These are phyloP conservation scores for Enteromius fasciolatus DNA, from an alignment of 2,797 vertebrate species.

Conservation along the genomic window DNA sequence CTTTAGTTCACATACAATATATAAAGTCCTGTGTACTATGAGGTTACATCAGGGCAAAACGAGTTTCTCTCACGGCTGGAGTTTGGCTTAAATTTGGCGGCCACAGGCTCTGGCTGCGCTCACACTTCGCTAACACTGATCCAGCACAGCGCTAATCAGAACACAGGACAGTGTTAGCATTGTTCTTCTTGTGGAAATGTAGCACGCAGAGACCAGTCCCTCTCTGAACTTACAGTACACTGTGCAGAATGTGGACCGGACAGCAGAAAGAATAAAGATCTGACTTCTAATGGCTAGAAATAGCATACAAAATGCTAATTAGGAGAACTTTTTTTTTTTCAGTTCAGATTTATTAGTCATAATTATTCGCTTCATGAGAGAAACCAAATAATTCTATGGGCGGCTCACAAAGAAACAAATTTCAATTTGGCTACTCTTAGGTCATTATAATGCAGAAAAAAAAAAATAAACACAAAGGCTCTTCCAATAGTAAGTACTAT, in stretches of 20 bases:
- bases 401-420: neutral
- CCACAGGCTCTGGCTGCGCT: conserved; percentile 34
- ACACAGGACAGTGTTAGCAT: conserved; percentile 36
- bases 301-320: neutral
- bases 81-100: neutral
- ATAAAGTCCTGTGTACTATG: neutral
- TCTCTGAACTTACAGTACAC: conserved; percentile 5
- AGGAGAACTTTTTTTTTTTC: neutral
- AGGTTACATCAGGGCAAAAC: conserved; percentile 42
- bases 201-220: conserved; percentile 11
- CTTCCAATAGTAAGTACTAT: neutral
- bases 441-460: neutral
- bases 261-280: neutral
- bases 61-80: conserved; percentile 23
- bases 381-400: neutral
- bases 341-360: conserved; percentile 14
- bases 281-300: neutral
- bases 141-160: conserved; percentile 23
- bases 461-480: neutral
- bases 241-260: neutral
- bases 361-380: neutral
- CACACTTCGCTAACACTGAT: conserved; percentile 13
- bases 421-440: neutral
- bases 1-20: conserved; percentile 5
- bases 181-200: conserved; percentile 33